phyloP scores from a whole-genome alignment of 2,797 vertebrate genomes.

The Cetoscarus ocellatus region DNA sequence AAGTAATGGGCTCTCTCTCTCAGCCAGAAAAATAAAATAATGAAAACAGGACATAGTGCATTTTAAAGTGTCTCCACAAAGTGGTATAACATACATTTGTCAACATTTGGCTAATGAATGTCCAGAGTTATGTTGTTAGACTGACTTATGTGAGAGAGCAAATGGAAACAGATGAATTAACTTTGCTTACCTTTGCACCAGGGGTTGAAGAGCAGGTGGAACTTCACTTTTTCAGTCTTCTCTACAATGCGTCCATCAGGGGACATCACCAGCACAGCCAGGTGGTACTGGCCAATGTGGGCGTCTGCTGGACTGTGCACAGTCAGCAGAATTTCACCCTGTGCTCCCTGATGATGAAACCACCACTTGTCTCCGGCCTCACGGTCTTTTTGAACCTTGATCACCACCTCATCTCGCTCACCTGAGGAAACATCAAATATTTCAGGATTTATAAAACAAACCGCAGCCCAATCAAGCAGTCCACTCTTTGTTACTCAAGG shows the following conservation, averaged over 20 bases:
- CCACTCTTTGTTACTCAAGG: too few species aligned
- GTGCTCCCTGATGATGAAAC: slow-evolving; percentile 73
- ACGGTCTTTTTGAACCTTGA: slow-evolving; percentile 64
- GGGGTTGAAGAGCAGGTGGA: slow-evolving; percentile 86
- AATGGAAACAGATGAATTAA: not conserved
- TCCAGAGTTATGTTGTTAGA: too few species aligned
- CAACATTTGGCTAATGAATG: too few species aligned
- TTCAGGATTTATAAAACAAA: too few species aligned
- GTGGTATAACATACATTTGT: too few species aligned
- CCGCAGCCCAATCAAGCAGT: too few species aligned
- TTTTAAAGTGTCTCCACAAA: too few species aligned
- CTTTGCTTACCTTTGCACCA: slow-evolving; percentile 83
- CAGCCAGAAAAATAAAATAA: too few species aligned
- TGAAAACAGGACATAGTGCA: too few species aligned
- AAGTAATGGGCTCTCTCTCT: too few species aligned
- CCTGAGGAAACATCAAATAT: slow-evolving; percentile 58
- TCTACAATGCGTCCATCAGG: slow-evolving; percentile 65
- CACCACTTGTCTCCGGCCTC: slow-evolving; percentile 75
- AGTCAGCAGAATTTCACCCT: slow-evolving; percentile 77
- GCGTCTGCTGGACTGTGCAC: slow-evolving; percentile 81
- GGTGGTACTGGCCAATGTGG: slow-evolving; percentile 75
- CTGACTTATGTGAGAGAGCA: not conserved
- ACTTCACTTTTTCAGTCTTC: slow-evolving; percentile 44
- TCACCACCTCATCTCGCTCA: slow-evolving; percentile 65
- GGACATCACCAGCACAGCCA: slow-evolving; percentile 73